These are phyloP conservation scores for Xenops minutus DNA, from an alignment of 2,797 vertebrate genomes.

Conservation along the genomic window DNA sequence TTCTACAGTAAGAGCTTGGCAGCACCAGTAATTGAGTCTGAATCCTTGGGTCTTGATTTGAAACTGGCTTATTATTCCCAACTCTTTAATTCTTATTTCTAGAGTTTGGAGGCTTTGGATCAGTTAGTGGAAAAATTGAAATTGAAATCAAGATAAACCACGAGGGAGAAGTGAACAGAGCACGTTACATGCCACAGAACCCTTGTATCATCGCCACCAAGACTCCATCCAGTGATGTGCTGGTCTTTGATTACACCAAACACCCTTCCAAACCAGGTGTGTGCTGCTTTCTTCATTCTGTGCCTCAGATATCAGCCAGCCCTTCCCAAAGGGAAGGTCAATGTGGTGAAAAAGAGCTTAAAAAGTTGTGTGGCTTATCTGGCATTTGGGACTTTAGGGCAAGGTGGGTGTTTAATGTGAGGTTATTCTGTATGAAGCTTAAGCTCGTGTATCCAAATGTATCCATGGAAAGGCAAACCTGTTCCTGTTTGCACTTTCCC, in stretches of 20 bases:
- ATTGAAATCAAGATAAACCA: constrained; percentile 99
- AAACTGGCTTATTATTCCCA: background rate
- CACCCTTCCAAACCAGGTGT: constrained; percentile 97
- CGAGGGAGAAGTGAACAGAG: constrained; percentile 96
- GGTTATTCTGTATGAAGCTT: background rate
- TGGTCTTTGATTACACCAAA: constrained; percentile 98
- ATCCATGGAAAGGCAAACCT: background rate
- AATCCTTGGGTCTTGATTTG: background rate
- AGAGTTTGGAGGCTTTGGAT: constrained; percentile 99
- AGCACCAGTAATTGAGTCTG: background rate
- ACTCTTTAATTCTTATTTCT: background rate
- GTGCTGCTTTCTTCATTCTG: background rate
- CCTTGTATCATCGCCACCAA: constrained; percentile 98
- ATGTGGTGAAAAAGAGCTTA: background rate
- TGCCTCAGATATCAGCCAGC: background rate
- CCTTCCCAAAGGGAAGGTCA: background rate
- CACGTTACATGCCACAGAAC: constrained; percentile 98
- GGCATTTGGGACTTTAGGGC: fast-evolving
- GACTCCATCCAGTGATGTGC: constrained; percentile 94
- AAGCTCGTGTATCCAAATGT: fast-evolving
- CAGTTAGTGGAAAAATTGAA: constrained; percentile 97
- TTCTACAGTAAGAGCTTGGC: background rate
- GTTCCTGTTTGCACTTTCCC: background rate
- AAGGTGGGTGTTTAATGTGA: fast-evolving
- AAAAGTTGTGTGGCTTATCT: fast-evolving